Base-by-base conservation (phyloP, 2,113 vertebrate species). In the Hyla sarda region DNA sequence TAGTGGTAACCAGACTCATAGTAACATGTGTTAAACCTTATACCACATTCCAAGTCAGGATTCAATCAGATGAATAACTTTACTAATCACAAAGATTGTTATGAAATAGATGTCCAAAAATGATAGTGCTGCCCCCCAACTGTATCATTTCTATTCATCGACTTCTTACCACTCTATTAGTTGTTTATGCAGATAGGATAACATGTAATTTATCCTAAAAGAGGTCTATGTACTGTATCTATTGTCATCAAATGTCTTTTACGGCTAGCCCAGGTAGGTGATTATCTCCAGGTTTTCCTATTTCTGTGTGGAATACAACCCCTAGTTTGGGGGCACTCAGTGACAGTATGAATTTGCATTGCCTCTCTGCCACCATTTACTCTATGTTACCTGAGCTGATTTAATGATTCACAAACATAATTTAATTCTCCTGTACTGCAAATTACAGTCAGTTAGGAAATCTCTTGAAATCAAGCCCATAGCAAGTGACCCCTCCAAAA, bases 371-470 rank as follows among this genome's bases (percentile, higher is more conserved):
- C 67, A 71, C 67, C 37, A 23, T 71, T 23, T 52, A 58, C 25
- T n/a, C 48, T 58, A 34, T 86, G 60, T 69, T 81, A 81, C 50
- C 65, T 86, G 84, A 86, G 84, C 76, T 47, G 50, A 60, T 81
- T 73, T 41, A 41, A 77, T 81, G 47, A 81, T 86, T 86, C 65
- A 45, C 34, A 45, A 80, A 71, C 75, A 72, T 80, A 86, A 86
- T 73, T 80, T 58, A 86, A 80, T 80, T 72, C 76, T 86, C 34
- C 84, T 80, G 52, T 37, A 14, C 62, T 86, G 65, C 37, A 80
- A 86, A 86, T 86, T 56, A 72, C 76, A 71, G n/a, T 65, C 37
- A 50, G 62, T 56, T 62, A 78, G 72, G 45, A 69, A 71, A 69
- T 85, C 74, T 79, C 60, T 52, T 69, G 21, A 80, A 86, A 86